phyloP scores from a whole-genome alignment of 2,888 invertebrate genomes.

The Netelia virgata region DNA sequence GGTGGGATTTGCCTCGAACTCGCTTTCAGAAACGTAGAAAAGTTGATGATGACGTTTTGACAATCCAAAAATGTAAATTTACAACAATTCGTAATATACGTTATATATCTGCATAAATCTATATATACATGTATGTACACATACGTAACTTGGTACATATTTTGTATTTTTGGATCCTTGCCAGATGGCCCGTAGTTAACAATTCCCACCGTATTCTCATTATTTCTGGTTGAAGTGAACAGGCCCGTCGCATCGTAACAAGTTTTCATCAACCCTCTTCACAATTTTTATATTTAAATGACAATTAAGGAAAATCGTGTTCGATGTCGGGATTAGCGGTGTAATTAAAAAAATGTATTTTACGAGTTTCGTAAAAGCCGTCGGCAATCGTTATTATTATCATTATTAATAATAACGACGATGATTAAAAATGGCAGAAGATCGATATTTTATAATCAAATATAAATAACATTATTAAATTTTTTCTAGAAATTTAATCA shows the following conservation, averaged over 20 bases:
- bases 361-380: neutral
- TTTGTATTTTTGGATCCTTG: conserved; percentile 48
- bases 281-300: conserved; percentile 19
- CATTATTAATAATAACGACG: too few species aligned
- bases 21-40: conserved; percentile 16
- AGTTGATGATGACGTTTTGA: conserved; percentile 34
- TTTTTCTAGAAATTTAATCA: too few species aligned
- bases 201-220: conserved; percentile 43
- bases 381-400: too few species aligned
- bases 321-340: neutral
- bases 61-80: conserved; percentile 47
- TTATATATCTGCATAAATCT: neutral
- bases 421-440: too few species aligned
- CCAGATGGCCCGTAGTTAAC: conserved; percentile 53
- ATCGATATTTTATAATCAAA: too few species aligned
- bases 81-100: neutral
- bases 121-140: neutral
- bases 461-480: too few species aligned
- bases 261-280: neutral
- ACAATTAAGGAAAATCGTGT: conserved; percentile 1
- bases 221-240: conserved; percentile 48
- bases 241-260: conserved; percentile 6
- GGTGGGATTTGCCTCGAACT: neutral
- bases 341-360: neutral
- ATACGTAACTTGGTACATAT: conserved; percentile 30